These are phyloP conservation scores for Scomber scombrus DNA, from an alignment of 2,113 vertebrate species.

Conservation along the genomic window DNA sequence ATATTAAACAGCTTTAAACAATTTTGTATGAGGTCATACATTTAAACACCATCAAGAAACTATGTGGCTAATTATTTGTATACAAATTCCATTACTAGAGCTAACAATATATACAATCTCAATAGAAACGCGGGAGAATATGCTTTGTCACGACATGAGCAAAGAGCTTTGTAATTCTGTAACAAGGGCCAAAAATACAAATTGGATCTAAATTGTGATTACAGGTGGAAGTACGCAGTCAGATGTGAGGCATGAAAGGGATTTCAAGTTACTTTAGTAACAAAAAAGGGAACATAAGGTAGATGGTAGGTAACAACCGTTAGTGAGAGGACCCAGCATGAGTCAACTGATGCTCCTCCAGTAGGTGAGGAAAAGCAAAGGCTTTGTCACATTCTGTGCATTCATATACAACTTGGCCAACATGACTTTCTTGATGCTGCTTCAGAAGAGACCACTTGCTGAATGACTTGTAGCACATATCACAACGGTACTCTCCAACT, in stretches of 20 bases:
- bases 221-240: constrained; percentile 28
- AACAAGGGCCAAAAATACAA: constrained; percentile 24
- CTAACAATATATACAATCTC: constrained; percentile 32
- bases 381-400: constrained; percentile 88
- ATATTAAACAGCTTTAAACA: constrained; percentile 32
- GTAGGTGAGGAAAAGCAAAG: constrained; percentile 84
- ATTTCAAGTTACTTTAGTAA: constrained; percentile 40
- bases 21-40: neutral
- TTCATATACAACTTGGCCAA: constrained; percentile 86
- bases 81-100: constrained; percentile 47
- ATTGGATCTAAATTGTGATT: constrained; percentile 4
- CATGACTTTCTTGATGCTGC: constrained; percentile 85
- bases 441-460: constrained; percentile 67
- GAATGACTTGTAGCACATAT: constrained; percentile 87
- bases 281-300: neutral
- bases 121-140: constrained; percentile 19
- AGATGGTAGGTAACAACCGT: constrained; percentile 10
- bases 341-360: constrained; percentile 83
- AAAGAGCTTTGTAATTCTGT: neutral
- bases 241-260: constrained; percentile 51
- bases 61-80: constrained; percentile 15
- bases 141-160: neutral
- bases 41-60: constrained; percentile 57
- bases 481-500: constrained; percentile 76
- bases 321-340: constrained; percentile 66